phyloP scores from a whole-genome alignment of 2,888 invertebrate species.

The Timema cristinae region DNA sequence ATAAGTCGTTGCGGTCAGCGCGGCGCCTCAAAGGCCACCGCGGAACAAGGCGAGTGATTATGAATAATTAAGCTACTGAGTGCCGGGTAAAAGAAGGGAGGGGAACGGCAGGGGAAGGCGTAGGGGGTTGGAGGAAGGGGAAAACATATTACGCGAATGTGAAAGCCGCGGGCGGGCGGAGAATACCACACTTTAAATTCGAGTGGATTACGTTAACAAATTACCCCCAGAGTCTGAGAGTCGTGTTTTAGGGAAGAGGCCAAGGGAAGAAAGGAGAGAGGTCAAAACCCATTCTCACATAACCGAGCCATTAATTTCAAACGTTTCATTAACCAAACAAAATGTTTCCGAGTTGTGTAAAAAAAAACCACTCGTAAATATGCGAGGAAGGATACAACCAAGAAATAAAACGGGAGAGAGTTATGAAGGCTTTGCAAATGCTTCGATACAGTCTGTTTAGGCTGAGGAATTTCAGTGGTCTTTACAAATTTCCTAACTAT shows the following conservation, averaged over 20 bases:
- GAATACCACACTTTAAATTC: constrained; percentile 1
- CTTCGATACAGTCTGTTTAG: no score
- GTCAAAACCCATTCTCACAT: background rate
- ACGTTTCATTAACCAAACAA: constrained; percentile 17
- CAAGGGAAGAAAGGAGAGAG: background rate
- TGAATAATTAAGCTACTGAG: no score
- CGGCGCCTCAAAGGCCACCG: no score
- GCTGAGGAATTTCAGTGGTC: no score
- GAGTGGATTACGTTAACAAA: constrained; percentile 17
- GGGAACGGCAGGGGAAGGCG: background rate
- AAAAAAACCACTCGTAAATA: no score
- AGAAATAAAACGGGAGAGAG: no score
- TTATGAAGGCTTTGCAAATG: no score
- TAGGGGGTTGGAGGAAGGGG: background rate
- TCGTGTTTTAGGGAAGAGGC: background rate
- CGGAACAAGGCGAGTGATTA: no score
- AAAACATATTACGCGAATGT: no score
- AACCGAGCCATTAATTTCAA: constrained; percentile 12
- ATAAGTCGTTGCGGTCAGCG: no score
- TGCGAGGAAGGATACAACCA: no score
- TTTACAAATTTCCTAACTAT: no score
- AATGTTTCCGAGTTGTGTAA: background rate
- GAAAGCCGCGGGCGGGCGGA: background rate
- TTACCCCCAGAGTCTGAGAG: background rate
- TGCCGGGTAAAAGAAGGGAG: background rate